Percentiles rank a stretch among this genome's conserved stretches.
Evolutionary conservation across 2,797 vertebrate species (phyloP).

Genomic region (Ctenopoma kingsleyae): DNA sequence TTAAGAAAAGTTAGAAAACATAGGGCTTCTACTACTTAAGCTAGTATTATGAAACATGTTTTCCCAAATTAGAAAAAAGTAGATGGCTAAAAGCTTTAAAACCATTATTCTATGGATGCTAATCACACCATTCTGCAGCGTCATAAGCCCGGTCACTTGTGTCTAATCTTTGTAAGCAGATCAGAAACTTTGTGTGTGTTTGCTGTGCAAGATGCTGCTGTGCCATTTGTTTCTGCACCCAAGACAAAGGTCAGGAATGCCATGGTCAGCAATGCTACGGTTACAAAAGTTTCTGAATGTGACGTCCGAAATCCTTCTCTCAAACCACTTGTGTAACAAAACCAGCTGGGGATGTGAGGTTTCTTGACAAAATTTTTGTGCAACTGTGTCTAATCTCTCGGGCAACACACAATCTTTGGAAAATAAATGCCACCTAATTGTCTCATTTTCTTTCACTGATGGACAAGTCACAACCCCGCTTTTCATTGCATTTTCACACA

Average conservation of each 20-base stretch:
- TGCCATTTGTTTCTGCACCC: conserved; percentile 1
- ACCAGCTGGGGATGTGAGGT: conserved; percentile 21
- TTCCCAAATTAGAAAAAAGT: conserved; percentile 41
- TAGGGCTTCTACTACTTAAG: conserved; percentile 12
- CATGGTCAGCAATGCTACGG: conserved; percentile 33
- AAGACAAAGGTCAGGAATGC: conserved; percentile 48
- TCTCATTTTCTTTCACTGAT: conserved; percentile 56
- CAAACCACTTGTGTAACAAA: conserved; percentile 56
- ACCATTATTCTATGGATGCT: conserved; percentile 46
- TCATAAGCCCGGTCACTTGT: conserved; percentile 66
- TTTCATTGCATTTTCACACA: conserved; percentile 67
- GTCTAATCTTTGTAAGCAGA: conserved; percentile 72
- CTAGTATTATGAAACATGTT: conserved; percentile 38
- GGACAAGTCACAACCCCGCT: conserved; percentile 57
- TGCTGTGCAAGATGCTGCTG: conserved; percentile 14
- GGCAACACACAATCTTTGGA: conserved; percentile 38
- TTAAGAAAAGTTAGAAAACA: not conserved
- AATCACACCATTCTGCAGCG: conserved; percentile 47
- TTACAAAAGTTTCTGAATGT: conserved; percentile 54
- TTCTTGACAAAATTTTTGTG: conserved; percentile 27
- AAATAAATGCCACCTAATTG: conserved; percentile 54
- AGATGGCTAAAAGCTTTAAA: conserved; percentile 45
- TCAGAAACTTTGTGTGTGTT: conserved; percentile 50
- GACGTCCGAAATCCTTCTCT: conserved; percentile 32
- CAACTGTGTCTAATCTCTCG: conserved; percentile 31